phyloP scores from a whole-genome alignment of 2,888 invertebrate species.

The Plemyria rubiginata region DNA sequence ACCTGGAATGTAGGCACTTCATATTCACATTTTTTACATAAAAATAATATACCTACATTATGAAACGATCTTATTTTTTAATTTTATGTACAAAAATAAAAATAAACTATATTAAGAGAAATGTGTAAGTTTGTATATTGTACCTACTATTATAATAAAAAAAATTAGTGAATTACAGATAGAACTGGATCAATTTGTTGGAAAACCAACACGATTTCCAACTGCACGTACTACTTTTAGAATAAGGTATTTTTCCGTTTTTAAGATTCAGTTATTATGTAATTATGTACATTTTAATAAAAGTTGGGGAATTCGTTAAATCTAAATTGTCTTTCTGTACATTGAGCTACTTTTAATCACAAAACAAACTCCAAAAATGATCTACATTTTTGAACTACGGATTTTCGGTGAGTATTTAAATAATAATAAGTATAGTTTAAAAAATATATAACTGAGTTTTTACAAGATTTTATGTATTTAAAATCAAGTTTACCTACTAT shows the following conservation, averaged over 20 bases:
- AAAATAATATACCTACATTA: neutral
- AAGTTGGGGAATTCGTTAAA: neutral
- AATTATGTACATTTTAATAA: neutral
- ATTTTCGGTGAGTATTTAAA: neutral
- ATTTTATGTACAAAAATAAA: neutral
- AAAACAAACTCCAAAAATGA: conserved; percentile 3
- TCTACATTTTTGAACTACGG: neutral
- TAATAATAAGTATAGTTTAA: neutral
- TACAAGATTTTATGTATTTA: neutral
- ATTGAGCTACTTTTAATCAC: conserved; percentile 52
- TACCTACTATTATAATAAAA: neutral
- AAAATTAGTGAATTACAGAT: too few species aligned
- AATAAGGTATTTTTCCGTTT: too few species aligned
- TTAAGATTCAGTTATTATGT: too few species aligned
- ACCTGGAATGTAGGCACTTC: conserved; percentile 83
- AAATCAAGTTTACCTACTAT: neutral
- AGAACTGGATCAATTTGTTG: too few species aligned
- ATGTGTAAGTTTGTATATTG: neutral
- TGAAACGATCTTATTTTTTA: neutral
- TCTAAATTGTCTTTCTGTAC: conserved; percentile 54
- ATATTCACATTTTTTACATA: conserved; percentile 42
- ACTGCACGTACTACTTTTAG: too few species aligned
- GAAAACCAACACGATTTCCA: too few species aligned
- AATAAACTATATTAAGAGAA: conserved; percentile 13
- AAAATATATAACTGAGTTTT: too few species aligned